Base-by-base conservation (phyloP, 2,797 vertebrate genomes). In the Miichthys miiuy region DNA sequence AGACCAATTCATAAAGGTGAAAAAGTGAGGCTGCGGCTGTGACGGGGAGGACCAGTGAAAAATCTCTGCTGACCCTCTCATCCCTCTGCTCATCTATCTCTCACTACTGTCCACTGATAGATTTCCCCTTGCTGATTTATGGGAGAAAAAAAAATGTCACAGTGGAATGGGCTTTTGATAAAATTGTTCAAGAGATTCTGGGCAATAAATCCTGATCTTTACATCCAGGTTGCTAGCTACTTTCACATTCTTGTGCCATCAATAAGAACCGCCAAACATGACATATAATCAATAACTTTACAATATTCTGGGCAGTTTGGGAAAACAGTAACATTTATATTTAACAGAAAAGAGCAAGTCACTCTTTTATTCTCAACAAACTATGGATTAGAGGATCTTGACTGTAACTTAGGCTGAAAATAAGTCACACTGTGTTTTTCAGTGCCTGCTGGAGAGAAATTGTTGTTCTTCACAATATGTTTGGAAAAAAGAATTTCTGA, bases 141-240 rank as follows among this genome's bases (percentile, higher is more conserved):
- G 96, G 95, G 95, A 96, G 96, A 97, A 98, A 97, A 93, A 93
- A 95, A 96, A 99, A 98, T 97, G 96, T 96, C 96, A 98, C 96
- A 96, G 96, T 95, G 97, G 98, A 99, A 99, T 98, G 96, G 97
- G 97, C 97, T 98, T 99, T 99, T 99, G 98, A 99, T 99, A 99
- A 99, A 99, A 99, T 99, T 99, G 97, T 99, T 98, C 96, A 96
- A 97, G 96, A 97, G 98, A 98, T 99, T 97, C 96, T 94, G 94
- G 93, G 97, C 96, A 96, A 99, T 99, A 99, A 99, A 99, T 99
- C 96, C 96, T 97, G 96, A 97, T 99, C 97, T 97, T 97, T 97
- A 96, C 96, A 97, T 96, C 96, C 96, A 96, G 96, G 96, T 96
- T 95, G 93, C 95, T 92, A 90, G 96, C 97, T 97, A 97, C 96